phyloP scores from a whole-genome alignment of 2,797 vertebrate genomes.

The Gymnopithys bicolor region DNA sequence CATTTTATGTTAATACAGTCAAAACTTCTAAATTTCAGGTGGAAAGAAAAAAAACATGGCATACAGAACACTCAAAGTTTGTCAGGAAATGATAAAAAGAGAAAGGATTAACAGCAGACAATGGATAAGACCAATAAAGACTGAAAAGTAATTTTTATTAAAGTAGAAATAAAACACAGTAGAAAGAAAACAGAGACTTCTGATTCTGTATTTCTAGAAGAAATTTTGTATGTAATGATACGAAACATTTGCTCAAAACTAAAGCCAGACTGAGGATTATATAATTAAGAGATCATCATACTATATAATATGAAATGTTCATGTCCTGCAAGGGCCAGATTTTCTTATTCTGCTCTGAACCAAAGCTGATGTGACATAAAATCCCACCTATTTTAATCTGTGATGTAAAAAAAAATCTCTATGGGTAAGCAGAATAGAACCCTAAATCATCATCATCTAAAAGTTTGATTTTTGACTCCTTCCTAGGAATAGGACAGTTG shows the following conservation, averaged over 20 bases:
- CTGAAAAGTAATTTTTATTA: not conserved
- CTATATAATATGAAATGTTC: not conserved
- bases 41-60: not conserved
- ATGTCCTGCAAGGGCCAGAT: not conserved
- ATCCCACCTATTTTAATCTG: not conserved
- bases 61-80: not conserved
- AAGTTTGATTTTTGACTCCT: not conserved
- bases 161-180: not conserved
- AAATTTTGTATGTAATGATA: not conserved
- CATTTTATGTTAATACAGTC: not conserved
- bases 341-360: not conserved
- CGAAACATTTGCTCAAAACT: not conserved
- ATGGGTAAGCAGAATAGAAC: not conserved
- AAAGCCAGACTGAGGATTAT: not conserved
- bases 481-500: not conserved
- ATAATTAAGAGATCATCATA: not conserved
- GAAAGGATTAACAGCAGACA: not conserved
- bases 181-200: not conserved
- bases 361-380: not conserved
- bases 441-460: not conserved
- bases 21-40: not conserved
- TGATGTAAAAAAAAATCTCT: too few relatives aligned
- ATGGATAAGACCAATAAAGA: not conserved
- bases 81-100: not conserved
- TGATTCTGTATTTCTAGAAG: not conserved